phyloP scores from a whole-genome alignment of 1,140 invertebrate genomes.

The Euwallacea similis region DNA sequence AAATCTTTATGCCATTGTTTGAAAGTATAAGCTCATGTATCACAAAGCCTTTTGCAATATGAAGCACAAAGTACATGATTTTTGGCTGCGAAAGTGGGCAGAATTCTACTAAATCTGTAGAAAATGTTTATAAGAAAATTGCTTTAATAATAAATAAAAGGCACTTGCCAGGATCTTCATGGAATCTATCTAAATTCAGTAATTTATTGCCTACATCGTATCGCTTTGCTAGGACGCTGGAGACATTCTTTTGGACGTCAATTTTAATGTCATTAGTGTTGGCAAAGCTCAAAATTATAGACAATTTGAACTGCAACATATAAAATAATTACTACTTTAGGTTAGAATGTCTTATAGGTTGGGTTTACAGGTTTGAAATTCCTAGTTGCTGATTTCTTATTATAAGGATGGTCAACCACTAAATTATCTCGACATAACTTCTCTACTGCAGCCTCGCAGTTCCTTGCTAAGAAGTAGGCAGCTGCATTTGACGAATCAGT shows the following conservation, averaged over 20 bases:
- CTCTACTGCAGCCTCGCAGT: conserved; percentile 57
- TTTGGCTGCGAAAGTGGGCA: conserved; percentile 56
- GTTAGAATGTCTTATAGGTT: conserved; percentile 8
- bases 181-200: conserved; percentile 55
- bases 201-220: conserved; percentile 50
- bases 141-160: conserved; percentile 5
- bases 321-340: background rate
- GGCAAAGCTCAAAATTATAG: conserved; percentile 55
- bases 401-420: conserved; percentile 52
- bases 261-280: conserved; percentile 56
- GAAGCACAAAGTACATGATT: conserved; percentile 56
- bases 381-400: conserved; percentile 43
- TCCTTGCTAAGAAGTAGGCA: conserved; percentile 56
- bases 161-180: conserved; percentile 52
- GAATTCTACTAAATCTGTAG: conserved; percentile 54
- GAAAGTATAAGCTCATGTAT: conserved; percentile 54
- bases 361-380: conserved; percentile 31
- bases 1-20: conserved; percentile 54
- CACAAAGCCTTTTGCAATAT: conserved; percentile 51
- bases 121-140: conserved; percentile 15
- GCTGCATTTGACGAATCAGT: conserved; percentile 48
- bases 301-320: conserved; percentile 52
- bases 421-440: conserved; percentile 56
- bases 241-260: conserved; percentile 55
- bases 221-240: conserved; percentile 52